phyloP scores from a whole-genome alignment of 2,113 vertebrate species.

The Columba livia region DNA sequence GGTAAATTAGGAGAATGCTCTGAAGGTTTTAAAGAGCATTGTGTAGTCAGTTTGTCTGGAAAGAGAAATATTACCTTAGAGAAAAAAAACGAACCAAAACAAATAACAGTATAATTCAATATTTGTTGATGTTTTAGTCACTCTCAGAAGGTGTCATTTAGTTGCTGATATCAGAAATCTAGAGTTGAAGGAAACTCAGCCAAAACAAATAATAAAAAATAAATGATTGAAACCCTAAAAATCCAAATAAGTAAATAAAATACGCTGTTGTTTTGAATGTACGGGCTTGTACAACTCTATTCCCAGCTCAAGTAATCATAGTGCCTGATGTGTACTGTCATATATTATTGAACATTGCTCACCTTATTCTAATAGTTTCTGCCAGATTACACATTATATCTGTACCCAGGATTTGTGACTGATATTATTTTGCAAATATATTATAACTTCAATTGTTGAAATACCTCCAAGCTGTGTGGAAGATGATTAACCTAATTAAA shows the following conservation, averaged over 20 bases:
- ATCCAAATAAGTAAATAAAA: background rate
- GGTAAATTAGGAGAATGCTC: background rate
- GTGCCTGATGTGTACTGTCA: background rate
- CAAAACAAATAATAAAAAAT: background rate
- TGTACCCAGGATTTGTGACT: background rate
- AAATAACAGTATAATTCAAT: background rate
- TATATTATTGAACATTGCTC: background rate
- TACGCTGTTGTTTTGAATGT: background rate
- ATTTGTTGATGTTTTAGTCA: background rate
- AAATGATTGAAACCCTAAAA: background rate
- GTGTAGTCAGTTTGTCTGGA: background rate
- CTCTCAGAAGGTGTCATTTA: background rate
- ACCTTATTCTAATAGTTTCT: background rate
- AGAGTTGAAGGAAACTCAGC: background rate
- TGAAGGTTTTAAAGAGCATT: background rate
- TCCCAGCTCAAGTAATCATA: background rate
- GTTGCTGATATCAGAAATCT: background rate
- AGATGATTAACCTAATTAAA: background rate
- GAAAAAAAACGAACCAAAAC: background rate
- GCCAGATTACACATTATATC: background rate
- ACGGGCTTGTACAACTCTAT: background rate
- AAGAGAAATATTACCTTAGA: background rate
- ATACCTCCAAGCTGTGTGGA: background rate
- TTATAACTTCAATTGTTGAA: background rate
- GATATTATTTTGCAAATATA: background rate